These are phyloP conservation scores for Saguinus midas DNA, from an alignment of 2,113 vertebrate genomes.

Conservation along the genomic window DNA sequence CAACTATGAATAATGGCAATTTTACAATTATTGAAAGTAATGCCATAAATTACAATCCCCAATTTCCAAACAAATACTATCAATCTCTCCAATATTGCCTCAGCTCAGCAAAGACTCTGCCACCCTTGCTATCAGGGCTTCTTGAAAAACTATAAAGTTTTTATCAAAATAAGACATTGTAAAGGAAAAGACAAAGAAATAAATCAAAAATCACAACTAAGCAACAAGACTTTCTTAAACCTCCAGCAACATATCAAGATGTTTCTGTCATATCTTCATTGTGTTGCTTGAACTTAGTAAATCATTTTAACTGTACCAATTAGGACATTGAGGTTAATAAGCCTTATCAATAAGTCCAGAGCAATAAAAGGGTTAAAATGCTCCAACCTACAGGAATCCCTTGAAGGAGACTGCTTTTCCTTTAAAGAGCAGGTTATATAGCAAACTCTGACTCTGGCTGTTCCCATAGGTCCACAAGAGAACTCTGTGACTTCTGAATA, in stretches of 20 bases:
- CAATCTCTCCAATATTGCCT: neutral
- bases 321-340: neutral
- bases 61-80: neutral
- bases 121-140: neutral
- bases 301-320: neutral
- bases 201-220: slow-evolving; percentile 4
- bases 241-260: neutral
- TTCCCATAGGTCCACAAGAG: neutral
- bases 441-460: neutral
- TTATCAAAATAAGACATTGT: neutral
- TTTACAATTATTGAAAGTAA: neutral
- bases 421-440: neutral
- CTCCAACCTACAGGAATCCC: neutral
- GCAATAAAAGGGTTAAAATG: neutral
- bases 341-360: neutral
- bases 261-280: neutral
- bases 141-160: neutral
- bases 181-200: neutral
- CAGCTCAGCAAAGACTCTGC: neutral
- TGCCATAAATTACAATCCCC: neutral
- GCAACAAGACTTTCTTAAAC: neutral
- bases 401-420: neutral
- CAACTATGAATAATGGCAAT: neutral
- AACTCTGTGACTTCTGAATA: neutral
- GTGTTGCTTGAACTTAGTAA: neutral